Evolutionary conservation across 2,888 invertebrate species (phyloP).

Genomic region (Eledona agricola): DNA sequence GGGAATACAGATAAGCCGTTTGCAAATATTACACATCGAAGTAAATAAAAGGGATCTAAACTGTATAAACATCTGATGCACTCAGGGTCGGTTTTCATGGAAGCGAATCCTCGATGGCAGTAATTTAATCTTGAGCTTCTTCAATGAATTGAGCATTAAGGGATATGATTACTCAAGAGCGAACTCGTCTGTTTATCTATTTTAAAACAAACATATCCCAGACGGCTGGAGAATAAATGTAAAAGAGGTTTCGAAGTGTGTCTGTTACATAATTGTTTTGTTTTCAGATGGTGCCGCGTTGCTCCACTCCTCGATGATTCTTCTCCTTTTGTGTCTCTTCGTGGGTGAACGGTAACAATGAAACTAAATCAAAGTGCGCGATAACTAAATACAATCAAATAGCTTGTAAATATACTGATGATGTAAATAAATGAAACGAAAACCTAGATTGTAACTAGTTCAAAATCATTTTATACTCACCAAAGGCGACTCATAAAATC

Average conservation of each 20-base stretch:
- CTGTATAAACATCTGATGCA: too few relatives aligned
- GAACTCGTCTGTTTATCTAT: too few relatives aligned
- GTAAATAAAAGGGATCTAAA: background rate
- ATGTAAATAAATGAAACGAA: slow-evolving; percentile 27
- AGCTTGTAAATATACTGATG: slow-evolving; percentile 13
- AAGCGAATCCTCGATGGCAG: too few relatives aligned
- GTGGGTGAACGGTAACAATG: slow-evolving; percentile 36
- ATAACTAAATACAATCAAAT: slow-evolving; percentile 35
- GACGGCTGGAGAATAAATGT: too few relatives aligned
- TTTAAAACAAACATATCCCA: too few relatives aligned
- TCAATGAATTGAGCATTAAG: too few relatives aligned
- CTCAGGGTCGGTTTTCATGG: slow-evolving; percentile 1
- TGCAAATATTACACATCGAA: slow-evolving; percentile 14
- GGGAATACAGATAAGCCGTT: slow-evolving; percentile 31
- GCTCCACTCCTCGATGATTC: background rate
- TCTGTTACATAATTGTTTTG: slow-evolving; percentile 18
- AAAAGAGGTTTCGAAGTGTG: background rate
- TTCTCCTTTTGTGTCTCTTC: slow-evolving; percentile 17
- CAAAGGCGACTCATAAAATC: slow-evolving; percentile 6
- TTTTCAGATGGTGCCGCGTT: slow-evolving; percentile 30
- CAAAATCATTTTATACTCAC: slow-evolving; percentile 26
- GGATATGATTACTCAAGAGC: too few relatives aligned
- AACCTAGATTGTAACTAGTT: slow-evolving; percentile 14
- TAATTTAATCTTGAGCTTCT: too few relatives aligned
- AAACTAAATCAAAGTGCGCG: slow-evolving; percentile 21